Conservation (phyloP, 1,140 invertebrate species). For the Scaptodrosophila lebanonensis region DNA sequence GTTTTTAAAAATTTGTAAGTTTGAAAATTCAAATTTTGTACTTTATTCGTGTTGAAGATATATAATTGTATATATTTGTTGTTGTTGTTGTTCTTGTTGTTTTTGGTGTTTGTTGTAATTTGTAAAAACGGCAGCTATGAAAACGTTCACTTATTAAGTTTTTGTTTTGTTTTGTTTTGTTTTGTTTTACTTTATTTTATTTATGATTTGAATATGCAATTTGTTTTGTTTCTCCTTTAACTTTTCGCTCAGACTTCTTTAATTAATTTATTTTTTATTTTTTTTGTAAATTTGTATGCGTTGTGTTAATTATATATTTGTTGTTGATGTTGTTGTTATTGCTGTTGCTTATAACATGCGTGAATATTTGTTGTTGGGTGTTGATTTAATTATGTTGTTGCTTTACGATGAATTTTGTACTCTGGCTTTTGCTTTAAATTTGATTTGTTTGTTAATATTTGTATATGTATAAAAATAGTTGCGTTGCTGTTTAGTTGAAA, state of each 20-base stretch:
- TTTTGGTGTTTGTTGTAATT: constrained; percentile 35
- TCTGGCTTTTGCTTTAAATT: constrained; percentile 53
- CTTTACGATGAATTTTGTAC: constrained; percentile 47
- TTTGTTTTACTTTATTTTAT: constrained; percentile 4
- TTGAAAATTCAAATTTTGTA: constrained; percentile 41
- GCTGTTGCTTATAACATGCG: constrained; percentile 29
- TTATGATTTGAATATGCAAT: constrained; percentile 28
- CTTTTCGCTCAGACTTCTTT: constrained; percentile 30
- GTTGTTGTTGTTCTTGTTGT: constrained; percentile 34
- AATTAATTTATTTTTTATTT: constrained; percentile 44
- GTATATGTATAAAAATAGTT: constrained; percentile 47
- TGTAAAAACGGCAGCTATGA: constrained; percentile 65
- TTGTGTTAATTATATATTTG: constrained; percentile 41
- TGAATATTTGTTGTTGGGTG: constrained; percentile 34
- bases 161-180: constrained; percentile 12
- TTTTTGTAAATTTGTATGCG: constrained; percentile 67
- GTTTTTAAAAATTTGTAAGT: constrained; percentile 57
- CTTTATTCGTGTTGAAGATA: background rate
- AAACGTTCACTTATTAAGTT: constrained; percentile 39
- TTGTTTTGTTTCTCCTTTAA: no score
- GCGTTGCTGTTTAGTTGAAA: constrained; percentile 15
- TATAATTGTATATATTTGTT: constrained; percentile 28
- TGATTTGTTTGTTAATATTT: constrained; percentile 34
- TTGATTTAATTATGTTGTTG: constrained; percentile 42
- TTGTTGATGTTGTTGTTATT: constrained; percentile 29